Evolutionary conservation across 1,140 invertebrate genomes (phyloP).

Genomic region (Apolygus lucorum): DNA sequence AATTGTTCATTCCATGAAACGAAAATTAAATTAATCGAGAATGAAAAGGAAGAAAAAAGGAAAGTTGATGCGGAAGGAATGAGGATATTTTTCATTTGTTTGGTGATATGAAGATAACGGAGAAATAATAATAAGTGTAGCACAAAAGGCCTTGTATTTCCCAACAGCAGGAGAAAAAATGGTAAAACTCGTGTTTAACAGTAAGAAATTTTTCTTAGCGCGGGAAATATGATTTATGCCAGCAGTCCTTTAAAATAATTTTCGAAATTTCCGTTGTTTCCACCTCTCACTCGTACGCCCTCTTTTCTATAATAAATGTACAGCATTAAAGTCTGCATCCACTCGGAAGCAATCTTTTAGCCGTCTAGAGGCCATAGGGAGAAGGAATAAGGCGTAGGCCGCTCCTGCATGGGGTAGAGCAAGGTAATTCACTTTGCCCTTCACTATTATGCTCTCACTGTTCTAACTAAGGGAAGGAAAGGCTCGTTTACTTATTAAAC

Average conservation of each 20-base stretch:
- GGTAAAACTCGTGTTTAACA: no score
- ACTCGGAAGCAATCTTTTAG: slow-evolving; percentile 14
- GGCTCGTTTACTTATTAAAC: slow-evolving; percentile 6
- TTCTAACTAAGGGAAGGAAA: slow-evolving; percentile 5
- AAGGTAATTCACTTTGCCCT: slow-evolving; percentile 4
- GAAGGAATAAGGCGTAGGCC: background rate
- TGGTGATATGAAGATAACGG: no score
- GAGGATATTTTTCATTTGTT: no score
- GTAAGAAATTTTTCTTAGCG: background rate
- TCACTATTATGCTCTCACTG: slow-evolving; percentile 5
- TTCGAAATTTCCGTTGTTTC: slow-evolving; percentile 4
- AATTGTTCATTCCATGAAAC: no score
- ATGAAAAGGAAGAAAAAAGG: no score
- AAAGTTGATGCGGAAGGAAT: no score
- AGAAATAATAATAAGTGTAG: no score
- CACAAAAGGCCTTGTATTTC: no score
- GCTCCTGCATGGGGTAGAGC: background rate
- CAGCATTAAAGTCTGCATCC: slow-evolving; percentile 5
- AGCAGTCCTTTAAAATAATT: slow-evolving; percentile 10
- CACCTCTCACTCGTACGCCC: no score
- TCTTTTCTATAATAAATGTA: background rate
- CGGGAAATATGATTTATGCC: background rate
- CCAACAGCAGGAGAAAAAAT: no score
- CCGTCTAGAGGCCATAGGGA: slow-evolving; percentile 10
- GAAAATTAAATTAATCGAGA: no score